These are phyloP conservation scores for Cynopterus brachyotis DNA, from an alignment of 2,113 vertebrate species.

Conservation along the genomic window DNA sequence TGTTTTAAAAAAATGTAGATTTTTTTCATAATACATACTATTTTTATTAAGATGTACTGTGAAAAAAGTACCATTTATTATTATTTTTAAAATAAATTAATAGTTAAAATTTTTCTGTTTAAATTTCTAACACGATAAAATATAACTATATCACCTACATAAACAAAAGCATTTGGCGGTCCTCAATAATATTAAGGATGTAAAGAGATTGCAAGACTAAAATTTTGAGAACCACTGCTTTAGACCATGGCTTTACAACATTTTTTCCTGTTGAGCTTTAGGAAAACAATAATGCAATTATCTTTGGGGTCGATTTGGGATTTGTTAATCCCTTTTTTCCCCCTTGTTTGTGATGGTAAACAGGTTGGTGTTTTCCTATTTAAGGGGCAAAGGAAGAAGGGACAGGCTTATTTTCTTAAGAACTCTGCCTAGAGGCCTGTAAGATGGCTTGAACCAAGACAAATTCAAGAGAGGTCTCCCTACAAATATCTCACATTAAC, in stretches of 20 bases:
- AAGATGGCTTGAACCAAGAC: background rate
- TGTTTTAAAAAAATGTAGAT: constrained; percentile 2
- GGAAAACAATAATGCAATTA: background rate
- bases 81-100: background rate
- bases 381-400: background rate
- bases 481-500: background rate
- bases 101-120: background rate
- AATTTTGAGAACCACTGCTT: background rate
- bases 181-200: background rate
- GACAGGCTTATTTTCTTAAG: background rate
- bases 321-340: background rate
- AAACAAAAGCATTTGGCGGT: background rate
- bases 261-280: background rate
- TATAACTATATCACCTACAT: background rate
- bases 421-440: background rate
- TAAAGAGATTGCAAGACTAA: background rate
- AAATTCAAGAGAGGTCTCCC: background rate
- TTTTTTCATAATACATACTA: background rate
- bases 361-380: background rate
- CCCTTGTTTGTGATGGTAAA: background rate
- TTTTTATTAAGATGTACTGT: background rate
- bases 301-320: background rate
- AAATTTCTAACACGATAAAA: background rate
- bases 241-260: background rate
- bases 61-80: background rate